Base-by-base conservation (phyloP, 2,113 vertebrate genomes). In the Larimichthys crocea region DNA sequence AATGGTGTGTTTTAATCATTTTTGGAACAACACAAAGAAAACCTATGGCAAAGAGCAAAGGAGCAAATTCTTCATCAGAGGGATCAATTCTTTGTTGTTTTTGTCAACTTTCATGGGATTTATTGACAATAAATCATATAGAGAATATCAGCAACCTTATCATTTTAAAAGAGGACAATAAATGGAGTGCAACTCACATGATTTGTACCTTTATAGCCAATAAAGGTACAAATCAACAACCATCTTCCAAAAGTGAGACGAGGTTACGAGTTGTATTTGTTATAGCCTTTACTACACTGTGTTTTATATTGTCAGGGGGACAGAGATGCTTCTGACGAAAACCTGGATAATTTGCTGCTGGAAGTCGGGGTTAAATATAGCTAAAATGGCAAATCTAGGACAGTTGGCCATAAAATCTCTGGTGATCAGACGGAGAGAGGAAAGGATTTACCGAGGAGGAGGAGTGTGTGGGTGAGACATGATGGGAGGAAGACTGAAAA, bases 301-400 rank as follows among this genome's bases (percentile, higher is more conserved):
- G 29, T 50, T 70, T 80, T 59, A 46, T 10, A 17, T 3, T 24
- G 15, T 44, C 35, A 24, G 10, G 50, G 55, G 40, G 10, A 7
- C 9, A 26, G 15, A 50, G 12, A 26, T 26, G 65, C 17, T 63
- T 74, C 19, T 72, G 44, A 50, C 44, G 67, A n/a, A 74, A 69
- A 84, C 78, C 79, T 83, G 72, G 76, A 75, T 69, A 68, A 78
- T 82, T 63, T 82, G 77, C 78, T 84, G 89, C 60, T 77, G 69
- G 88, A 88, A 89, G 80, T 88, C 35, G 40, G 59, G 82, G 86
- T 90, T 92, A 94, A 94, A 94, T 93, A 87, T 94, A 95, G 93
- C 80, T 72, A 70, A 89, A 91, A 92, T 64, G 74, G 49, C 62
- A 88, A 92, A 94, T 94, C 87, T 94, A 90, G 92, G 93, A 91